A percentile compares a stretch with the other conserved stretches of the same genome.
These are phyloP conservation scores for Microcebus tavaratra DNA, from an alignment of 2,113 vertebrate genomes.

Conservation along the genomic window DNA sequence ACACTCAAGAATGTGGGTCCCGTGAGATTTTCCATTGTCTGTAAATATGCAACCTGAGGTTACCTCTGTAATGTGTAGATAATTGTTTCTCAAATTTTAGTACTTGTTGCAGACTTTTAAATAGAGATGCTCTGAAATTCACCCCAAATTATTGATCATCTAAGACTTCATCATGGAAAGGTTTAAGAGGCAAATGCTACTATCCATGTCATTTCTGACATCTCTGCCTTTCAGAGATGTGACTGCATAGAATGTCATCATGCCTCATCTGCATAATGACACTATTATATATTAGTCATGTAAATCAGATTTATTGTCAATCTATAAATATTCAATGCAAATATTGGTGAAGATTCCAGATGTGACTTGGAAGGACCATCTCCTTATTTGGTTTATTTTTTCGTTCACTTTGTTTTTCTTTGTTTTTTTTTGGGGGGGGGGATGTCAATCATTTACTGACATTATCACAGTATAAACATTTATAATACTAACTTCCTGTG, in stretches of 20 bases:
- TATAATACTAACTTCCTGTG: neutral
- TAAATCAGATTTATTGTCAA: neutral
- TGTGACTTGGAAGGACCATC: neutral
- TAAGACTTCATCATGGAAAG: neutral
- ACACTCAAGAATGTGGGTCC: neutral
- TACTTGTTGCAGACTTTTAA: neutral
- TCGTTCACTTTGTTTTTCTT: neutral
- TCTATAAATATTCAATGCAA: neutral
- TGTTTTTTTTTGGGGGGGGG: neutral
- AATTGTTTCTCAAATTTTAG: neutral
- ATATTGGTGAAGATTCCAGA: neutral
- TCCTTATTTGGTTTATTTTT: neutral
- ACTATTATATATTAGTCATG: neutral
- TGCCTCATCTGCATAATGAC: neutral
- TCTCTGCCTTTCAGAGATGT: neutral
- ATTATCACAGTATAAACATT: neutral
- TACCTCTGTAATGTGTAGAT: neutral
- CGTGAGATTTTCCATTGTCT: neutral
- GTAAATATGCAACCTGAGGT: fast-evolving
- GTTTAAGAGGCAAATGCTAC: neutral
- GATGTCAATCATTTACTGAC: neutral
- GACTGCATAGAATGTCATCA: neutral
- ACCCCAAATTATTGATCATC: neutral
- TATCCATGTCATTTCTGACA: neutral
- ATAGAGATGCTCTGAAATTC: neutral